phyloP scores from a whole-genome alignment of 2,113 vertebrate genomes.

The Micromys minutus region DNA sequence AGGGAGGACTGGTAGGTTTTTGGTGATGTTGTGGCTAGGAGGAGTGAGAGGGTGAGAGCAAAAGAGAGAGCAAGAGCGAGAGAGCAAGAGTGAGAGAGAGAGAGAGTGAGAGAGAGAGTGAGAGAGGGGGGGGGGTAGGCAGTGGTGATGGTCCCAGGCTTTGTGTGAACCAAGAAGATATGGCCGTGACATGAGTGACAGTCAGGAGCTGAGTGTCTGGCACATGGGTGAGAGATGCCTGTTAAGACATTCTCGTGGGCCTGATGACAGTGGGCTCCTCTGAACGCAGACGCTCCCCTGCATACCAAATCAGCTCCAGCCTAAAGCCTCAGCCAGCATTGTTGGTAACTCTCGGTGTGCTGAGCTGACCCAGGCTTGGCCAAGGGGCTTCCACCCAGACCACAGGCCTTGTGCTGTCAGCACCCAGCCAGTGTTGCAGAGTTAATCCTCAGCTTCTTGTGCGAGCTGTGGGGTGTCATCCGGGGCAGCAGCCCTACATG shows the following conservation, averaged over 20 bases:
- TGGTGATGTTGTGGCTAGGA: not conserved
- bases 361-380: conserved; percentile 1
- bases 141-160: not conserved
- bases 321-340: not conserved
- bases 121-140: not conserved
- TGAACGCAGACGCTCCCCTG: not conserved
- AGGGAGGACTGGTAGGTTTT: not conserved
- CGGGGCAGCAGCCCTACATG: conserved; percentile 40
- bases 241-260: fast-evolving
- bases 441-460: conserved; percentile 61
- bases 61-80: no score
- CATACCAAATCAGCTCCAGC: not conserved
- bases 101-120: no score
- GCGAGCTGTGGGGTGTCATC: conserved; percentile 43
- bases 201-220: not conserved
- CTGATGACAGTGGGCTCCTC: not conserved
- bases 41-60: not conserved
- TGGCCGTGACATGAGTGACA: not conserved
- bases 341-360: not conserved
- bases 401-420: conserved; percentile 18
- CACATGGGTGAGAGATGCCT: not conserved
- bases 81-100: no score
- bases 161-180: not conserved
- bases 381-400: not conserved
- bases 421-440: not conserved